These are phyloP conservation scores for Lycocerus yunnanus DNA, from an alignment of 2,888 invertebrate genomes.

Conservation along the genomic window DNA sequence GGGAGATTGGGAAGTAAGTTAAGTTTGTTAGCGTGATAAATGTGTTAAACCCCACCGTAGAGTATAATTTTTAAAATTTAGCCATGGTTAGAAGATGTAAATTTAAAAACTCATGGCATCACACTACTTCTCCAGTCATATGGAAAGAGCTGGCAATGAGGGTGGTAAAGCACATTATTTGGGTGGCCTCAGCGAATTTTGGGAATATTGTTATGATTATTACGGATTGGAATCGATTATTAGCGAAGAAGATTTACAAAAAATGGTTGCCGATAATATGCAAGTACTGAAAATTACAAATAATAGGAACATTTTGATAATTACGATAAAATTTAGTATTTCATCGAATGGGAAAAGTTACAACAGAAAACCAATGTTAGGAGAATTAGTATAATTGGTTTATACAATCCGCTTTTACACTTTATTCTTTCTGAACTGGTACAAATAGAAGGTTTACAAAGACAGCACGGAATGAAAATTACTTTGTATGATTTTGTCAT, in stretches of 20 bases:
- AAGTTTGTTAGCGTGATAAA: background rate
- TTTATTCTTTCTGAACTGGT: slow-evolving; percentile 45
- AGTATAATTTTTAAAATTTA: slow-evolving; percentile 22
- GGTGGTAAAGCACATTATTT: slow-evolving; percentile 61
- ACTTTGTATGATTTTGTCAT: slow-evolving; percentile 44
- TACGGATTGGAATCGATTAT: slow-evolving; percentile 56
- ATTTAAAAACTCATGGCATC: slow-evolving; percentile 62
- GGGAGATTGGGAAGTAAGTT: slow-evolving; percentile 60
- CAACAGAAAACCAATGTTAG: slow-evolving; percentile 14
- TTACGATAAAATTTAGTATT: slow-evolving; percentile 10
- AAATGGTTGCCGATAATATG: slow-evolving; percentile 43
- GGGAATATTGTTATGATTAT: slow-evolving; percentile 66
- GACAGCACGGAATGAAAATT: slow-evolving; percentile 40
- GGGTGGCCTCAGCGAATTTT: slow-evolving; percentile 64
- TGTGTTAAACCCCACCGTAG: background rate
- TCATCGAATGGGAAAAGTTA: slow-evolving; percentile 1
- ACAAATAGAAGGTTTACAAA: slow-evolving; percentile 37
- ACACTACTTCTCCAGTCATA: slow-evolving; percentile 60
- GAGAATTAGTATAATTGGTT: slow-evolving; percentile 44
- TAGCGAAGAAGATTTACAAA: slow-evolving; percentile 42
- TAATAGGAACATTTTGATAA: background rate
- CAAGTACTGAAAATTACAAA: slow-evolving; percentile 35
- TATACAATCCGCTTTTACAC: slow-evolving; percentile 38
- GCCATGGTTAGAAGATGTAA: slow-evolving; percentile 60
- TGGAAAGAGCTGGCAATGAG: slow-evolving; percentile 65